Evolutionary conservation across 1,140 invertebrate species (phyloP), one percentile per base, ranked within the genome.

Genomic region (Subanguina moxae): DNA sequence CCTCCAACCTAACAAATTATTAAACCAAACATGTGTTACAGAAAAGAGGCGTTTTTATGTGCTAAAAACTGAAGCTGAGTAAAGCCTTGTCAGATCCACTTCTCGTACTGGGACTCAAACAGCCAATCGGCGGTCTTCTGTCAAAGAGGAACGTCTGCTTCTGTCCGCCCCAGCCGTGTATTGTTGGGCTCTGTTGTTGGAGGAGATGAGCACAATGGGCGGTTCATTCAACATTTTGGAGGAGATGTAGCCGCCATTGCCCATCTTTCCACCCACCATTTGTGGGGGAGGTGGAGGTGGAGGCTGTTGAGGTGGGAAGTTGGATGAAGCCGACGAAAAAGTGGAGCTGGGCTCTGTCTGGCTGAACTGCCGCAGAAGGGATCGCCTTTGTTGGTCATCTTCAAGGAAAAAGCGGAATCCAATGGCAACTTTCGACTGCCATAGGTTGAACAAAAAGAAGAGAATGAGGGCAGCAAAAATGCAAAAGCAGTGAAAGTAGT

Each of bases 401-500:
- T 73, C 72, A 1, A 72, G 43, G 45, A 48, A 72, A 17, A 21
- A 38, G 21, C 62, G 43, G 25, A 74, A 72, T n/a, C 68, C 45
- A 46, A 75, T 42, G 30, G 70, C 30, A 17, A 77, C 65, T 11
- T 23, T 17, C 52, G 74, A 32, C 64, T 75, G 73, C 73, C 73
- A 75, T 9, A 75, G 27, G 30, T 75, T 75, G 45, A 57, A 75
- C 0, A 67, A 1, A 27, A 76, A 76, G 57, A 75, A 75, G 3
- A 38, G 19, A n/a, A 73, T n/a, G 1, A 75, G 27, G 23, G n/a
- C 32, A 19, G 28, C 13, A 21, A 74, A 70, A 15, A 75, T 58
- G 71, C 58, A 64, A 15, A 45, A 61, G 45, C 73, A 77, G 15
- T 78, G 27, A 0, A 78, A 23, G 46, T 78, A 75, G 32, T 72